Base-by-base conservation (phyloP, 2,113 vertebrate genomes). In the Mellivora capensis region DNA sequence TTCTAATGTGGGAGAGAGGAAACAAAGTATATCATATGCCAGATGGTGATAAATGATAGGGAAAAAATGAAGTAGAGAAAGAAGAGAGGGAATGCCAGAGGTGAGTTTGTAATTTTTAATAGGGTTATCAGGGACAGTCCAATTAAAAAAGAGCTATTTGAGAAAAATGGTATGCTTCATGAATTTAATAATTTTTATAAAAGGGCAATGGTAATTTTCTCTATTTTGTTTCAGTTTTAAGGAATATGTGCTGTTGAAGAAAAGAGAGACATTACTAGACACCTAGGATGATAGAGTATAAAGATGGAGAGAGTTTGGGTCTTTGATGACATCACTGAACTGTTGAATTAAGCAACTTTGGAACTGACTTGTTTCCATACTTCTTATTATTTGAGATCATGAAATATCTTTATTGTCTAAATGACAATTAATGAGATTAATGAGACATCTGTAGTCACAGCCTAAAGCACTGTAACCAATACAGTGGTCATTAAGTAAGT, bases 371-470 rank as follows among this genome's bases (percentile, higher is more conserved):
- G 64, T 29, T 95, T 94, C 57, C 74, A 71, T 82, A 87, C 62
- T 90, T 90, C 62, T 96, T 89, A 18, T 47, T 77, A 82, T 47
- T 8, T 87, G 61, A 69, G 74, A 77, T 85, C 74, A 92, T 82
- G 31, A 76, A 90, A 81, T 85, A 5, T 91, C 71, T 96, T 94
- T 94, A 94, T 57, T 85, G 17, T 90, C 29, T 89, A 90, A 82
- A 42, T 92, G 64, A 95, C 47, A 90, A 86, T 94, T 74, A 74
- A 10, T 89, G 42, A 86, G 31, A 86, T 94, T 74, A 74, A 10
- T 89, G 42, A 86, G 31, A 80, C 82, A 87, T 76, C 42, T 95
- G 47, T 86, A 90, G 80, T 82, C 67, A 39, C 79, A 87, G 31
- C 25, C 79, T 37, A 87, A 93, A 97, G 81, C 59, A 82, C 37